Evolutionary conservation across 2,113 vertebrate genomes (phyloP).

Genomic region (Notechis scutatus): DNA sequence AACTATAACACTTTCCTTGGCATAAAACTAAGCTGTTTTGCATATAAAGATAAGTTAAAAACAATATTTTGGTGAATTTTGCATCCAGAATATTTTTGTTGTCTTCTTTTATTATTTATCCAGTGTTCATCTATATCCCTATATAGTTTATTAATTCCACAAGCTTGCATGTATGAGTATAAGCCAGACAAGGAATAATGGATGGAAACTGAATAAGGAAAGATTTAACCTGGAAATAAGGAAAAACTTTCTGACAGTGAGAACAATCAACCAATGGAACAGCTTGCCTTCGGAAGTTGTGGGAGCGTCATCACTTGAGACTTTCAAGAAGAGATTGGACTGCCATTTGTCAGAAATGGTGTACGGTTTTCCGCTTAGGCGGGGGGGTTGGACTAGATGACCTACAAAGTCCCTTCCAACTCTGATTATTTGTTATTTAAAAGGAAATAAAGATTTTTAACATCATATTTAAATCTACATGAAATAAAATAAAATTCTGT

Average conservation of each 20-base stretch:
- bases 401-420: too few species aligned
- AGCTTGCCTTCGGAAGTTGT: too few species aligned
- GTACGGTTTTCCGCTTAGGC: too few species aligned
- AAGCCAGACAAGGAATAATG: too few species aligned
- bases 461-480: neutral
- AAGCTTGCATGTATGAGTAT: neutral
- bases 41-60: neutral
- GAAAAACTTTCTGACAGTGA: too few species aligned
- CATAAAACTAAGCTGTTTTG: neutral
- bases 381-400: too few species aligned
- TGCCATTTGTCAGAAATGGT: too few species aligned
- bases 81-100: neutral
- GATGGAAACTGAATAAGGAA: too few species aligned
- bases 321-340: too few species aligned
- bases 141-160: neutral
- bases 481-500: neutral
- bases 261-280: too few species aligned
- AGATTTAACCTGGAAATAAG: too few species aligned
- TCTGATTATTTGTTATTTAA: neutral
- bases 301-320: too few species aligned
- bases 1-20: neutral
- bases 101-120: neutral
- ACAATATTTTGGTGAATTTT: slow-evolving; percentile 1
- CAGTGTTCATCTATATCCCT: neutral
- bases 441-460: neutral